Base-by-base conservation (phyloP, 2,888 invertebrate genomes). In the Heliconius ethilla region DNA sequence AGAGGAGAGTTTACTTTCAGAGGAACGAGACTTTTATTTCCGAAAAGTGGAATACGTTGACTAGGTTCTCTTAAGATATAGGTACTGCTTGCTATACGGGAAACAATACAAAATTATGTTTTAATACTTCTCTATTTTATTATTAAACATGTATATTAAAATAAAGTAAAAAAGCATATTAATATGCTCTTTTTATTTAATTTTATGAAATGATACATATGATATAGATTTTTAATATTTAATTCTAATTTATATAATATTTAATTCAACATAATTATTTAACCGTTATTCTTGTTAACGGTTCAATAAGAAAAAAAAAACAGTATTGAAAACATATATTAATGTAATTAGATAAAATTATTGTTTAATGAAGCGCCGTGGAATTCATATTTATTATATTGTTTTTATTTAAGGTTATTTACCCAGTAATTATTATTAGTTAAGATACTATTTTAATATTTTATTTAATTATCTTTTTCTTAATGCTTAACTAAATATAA, bases 371-470 rank as follows among this genome's bases (percentile, higher is more conserved):
- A 67, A 37, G 67, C 25, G 40, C 40, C 13, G 11, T 25, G 25
- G 27, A 40, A 37, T 67, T n/a, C 1, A 37, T 22, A 67, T 67
- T n/a, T 37, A 67, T 37, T 37, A 67, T 67, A 67, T 67, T 37
- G 67, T 67, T 67, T 40, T 67, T 67, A n/a, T 15, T 37, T 67
- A 7, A 67, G 13, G 40, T 25, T 67, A 67, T 40, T 37, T 67
- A 40, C 67, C n/a, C n/a, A n/a, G 11, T 27, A 29, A 29, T 29
- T 63, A 27, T 63, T 63, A 63, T 63, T 6, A 27, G 11, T 62
- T 62, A 62, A 1, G 1, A 62, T 4, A 11, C n/a, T 11, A 25
- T 25, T 62, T 51, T 18, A 18, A 62, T 13, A 25, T 62, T n/a
- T 62, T 62, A 62, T 62, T 62, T 62, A 13, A 59, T 59, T 59